Evolutionary conservation across 2,888 invertebrate species (phyloP).

Genomic region (Papilio elwesi): DNA sequence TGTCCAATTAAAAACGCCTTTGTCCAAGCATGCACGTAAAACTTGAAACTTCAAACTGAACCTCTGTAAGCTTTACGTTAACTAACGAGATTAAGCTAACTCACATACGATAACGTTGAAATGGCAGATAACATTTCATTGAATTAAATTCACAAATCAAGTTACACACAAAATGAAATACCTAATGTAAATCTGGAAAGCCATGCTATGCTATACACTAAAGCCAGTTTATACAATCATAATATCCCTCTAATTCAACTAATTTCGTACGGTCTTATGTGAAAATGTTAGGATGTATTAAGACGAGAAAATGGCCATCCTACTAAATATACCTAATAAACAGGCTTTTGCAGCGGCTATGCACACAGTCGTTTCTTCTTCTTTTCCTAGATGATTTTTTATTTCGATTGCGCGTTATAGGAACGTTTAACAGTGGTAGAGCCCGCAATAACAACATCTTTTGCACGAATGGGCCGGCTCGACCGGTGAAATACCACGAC

Average conservation of each 20-base stretch:
- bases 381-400: too few relatives aligned
- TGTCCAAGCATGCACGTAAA: background rate
- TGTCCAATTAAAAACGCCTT: background rate
- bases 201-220: background rate
- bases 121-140: conserved; percentile 16
- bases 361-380: too few relatives aligned
- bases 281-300: background rate
- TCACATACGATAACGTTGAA: conserved; percentile 22
- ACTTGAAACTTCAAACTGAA: conserved; percentile 17
- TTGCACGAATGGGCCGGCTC: too few relatives aligned
- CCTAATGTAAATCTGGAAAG: conserved; percentile 1
- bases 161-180: background rate
- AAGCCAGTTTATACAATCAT: background rate
- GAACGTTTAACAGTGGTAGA: too few relatives aligned
- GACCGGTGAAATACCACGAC: too few relatives aligned
- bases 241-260: background rate
- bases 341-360: too few relatives aligned
- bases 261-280: background rate
- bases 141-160: conserved; percentile 29
- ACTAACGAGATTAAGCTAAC: conserved; percentile 24
- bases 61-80: conserved; percentile 27
- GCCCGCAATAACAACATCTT: too few relatives aligned
- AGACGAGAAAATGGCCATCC: too few relatives aligned
- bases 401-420: too few relatives aligned
- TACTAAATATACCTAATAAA: too few relatives aligned